A percentile compares a stretch with the other conserved stretches of the same genome.
Evolutionary conservation across 2,113 vertebrate genomes (phyloP).

Genomic region (Sebastes schlegelii): DNA sequence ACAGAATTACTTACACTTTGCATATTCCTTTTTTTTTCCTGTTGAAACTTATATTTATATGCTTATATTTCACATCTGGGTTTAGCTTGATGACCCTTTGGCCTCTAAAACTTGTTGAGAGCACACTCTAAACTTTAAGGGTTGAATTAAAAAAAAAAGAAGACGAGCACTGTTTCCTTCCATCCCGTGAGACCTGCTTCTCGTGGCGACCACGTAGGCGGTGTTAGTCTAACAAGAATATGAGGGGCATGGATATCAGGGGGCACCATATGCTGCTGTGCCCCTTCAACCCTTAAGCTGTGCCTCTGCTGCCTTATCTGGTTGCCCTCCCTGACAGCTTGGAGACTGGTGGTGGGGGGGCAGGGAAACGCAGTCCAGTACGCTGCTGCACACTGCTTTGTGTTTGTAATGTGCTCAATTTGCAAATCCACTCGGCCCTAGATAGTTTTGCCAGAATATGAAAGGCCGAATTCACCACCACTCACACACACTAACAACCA

Average conservation of each 20-base stretch:
- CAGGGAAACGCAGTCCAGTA: constrained; percentile 30
- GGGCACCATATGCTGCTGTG: constrained; percentile 66
- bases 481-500: constrained; percentile 1
- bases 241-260: constrained; percentile 51
- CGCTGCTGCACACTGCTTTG: constrained; percentile 37
- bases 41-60: not conserved
- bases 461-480: constrained; percentile 28
- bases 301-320: constrained; percentile 56
- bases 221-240: constrained; percentile 28
- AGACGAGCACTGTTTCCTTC: not conserved
- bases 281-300: constrained; percentile 69
- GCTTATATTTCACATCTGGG: not conserved
- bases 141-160: constrained; percentile 1
- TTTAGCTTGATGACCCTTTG: not conserved
- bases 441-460: constrained; percentile 43
- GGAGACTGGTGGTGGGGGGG: constrained; percentile 37
- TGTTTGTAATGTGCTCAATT: constrained; percentile 38
- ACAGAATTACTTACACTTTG: not conserved
- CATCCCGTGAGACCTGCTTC: not conserved
- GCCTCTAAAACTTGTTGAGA: not conserved
- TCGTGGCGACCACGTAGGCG: constrained; percentile 6
- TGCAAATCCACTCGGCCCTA: constrained; percentile 44
- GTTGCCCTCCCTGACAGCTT: constrained; percentile 48
- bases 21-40: not conserved
- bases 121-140: not conserved